Base-by-base conservation (phyloP, 2,888 invertebrate genomes). In the Eristalis tenax region DNA sequence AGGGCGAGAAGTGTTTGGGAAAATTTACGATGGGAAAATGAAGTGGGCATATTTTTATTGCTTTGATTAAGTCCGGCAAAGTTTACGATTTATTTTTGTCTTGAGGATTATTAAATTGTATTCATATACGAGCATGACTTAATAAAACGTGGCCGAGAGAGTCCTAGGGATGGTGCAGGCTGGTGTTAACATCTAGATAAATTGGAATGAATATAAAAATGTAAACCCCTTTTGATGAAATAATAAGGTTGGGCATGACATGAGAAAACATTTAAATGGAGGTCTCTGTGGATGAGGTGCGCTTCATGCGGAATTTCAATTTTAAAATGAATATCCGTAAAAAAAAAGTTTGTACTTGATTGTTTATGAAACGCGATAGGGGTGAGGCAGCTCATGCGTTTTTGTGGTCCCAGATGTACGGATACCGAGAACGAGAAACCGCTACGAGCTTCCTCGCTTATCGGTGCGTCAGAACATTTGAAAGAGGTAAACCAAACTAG, bases 61-160 rank as follows among this genome's bases (percentile, higher is more conserved):
- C 71, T 87, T 87, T 87, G 87, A 87, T 87, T 87, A 87, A 87
- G 87, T 87, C 83, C 83, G 80, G 73, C 75, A 87, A 83, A 87
- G 26, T 87, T 83, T 83, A 83, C 83, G 87, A 87, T 83, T 87
- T 80, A 76, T 86, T 69, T 75, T 73, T 80, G 79, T 64, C 70
- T 79, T 76, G 79, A 76, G 79, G 76, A 80, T 87, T 87, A 83
- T 87, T 87, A 87, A 83, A 83, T 87, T 83, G 82, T 75, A 63
- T 61, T 59, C 28, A 38, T 61, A 63, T 40, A 61, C 66, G 13
- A 22, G 65, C 23, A n/a, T 13, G 69, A 61, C 57, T 50, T 35
- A 71, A 50, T 65, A 66, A 71, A 64, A 8, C 40, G 56, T n/a
- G 5, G 35, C 28, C 23, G n/a, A 11, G 23, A 18, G 23, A 18